Percentiles rank a stretch among this genome's conserved stretches.
These are phyloP conservation scores for Apogon talboti DNA, from an alignment of 2,797 vertebrate species.

Conservation along the genomic window DNA sequence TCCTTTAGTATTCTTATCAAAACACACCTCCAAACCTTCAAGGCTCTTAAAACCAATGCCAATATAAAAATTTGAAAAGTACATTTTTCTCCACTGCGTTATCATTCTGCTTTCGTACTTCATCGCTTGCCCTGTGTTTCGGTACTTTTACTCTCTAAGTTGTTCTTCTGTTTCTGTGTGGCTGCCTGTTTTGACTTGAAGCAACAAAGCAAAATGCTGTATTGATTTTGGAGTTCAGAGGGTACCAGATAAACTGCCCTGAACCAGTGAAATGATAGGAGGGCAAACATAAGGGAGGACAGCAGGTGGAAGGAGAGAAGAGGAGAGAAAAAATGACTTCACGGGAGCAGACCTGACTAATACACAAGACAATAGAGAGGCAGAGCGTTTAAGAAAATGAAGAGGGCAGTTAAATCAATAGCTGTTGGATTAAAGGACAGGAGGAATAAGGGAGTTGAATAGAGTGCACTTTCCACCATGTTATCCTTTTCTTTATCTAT, in stretches of 20 bases:
- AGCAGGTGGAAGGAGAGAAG: slow-evolving; percentile 45
- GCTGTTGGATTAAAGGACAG: slow-evolving; percentile 62
- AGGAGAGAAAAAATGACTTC: slow-evolving; percentile 46
- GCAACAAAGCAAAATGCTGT: slow-evolving; percentile 5
- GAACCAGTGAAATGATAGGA: slow-evolving; percentile 42
- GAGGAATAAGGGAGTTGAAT: slow-evolving; percentile 47
- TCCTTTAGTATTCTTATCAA: neutral
- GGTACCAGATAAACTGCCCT: slow-evolving; percentile 53
- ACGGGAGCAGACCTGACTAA: slow-evolving; percentile 50
- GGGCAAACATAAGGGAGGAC: slow-evolving; percentile 39
- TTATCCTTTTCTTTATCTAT: slow-evolving; percentile 51
- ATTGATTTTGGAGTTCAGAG: slow-evolving; percentile 68
- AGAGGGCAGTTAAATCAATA: slow-evolving; percentile 73
- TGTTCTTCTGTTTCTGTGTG: slow-evolving; percentile 1
- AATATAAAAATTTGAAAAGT: slow-evolving; percentile 34
- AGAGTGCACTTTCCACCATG: slow-evolving; percentile 41
- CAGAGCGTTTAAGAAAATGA: slow-evolving; percentile 64
- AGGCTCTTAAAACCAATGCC: slow-evolving; percentile 24
- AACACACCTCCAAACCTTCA: slow-evolving; percentile 15
- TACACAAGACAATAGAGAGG: slow-evolving; percentile 54
- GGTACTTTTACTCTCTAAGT: neutral
- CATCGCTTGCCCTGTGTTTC: slow-evolving; percentile 9
- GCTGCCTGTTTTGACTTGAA: slow-evolving; percentile 37
- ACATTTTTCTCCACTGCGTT: slow-evolving; percentile 19
- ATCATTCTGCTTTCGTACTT: slow-evolving; percentile 24